These are phyloP conservation scores for Macquaria ambigua DNA, from an alignment of 2,113 vertebrate species.

Conservation along the genomic window DNA sequence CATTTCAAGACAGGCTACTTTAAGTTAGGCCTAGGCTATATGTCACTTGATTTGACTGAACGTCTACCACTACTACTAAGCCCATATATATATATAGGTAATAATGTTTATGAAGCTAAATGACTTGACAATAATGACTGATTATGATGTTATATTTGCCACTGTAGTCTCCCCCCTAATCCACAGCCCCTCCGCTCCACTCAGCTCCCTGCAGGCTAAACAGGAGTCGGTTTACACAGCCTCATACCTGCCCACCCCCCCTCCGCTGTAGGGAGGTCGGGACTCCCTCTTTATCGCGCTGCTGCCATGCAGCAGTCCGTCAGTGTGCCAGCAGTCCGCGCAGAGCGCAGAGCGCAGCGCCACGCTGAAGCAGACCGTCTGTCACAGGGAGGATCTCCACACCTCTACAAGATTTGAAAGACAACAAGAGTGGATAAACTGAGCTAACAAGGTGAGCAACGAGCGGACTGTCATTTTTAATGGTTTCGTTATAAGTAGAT, in stretches of 20 bases:
- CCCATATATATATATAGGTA: too few relatives aligned
- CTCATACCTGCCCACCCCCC: constrained; percentile 65
- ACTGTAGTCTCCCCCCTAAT: neutral
- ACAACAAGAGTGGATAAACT: constrained; percentile 39
- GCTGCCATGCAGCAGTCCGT: constrained; percentile 37
- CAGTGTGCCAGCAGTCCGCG: constrained; percentile 59
- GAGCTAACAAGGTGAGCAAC: constrained; percentile 52
- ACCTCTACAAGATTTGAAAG: constrained; percentile 36
- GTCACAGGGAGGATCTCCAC: constrained; percentile 20
- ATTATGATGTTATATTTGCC: constrained; percentile 26
- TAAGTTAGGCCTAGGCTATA: too few relatives aligned
- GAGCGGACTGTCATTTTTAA: neutral
- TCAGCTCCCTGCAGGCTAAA: constrained; percentile 38
- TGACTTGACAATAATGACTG: neutral
- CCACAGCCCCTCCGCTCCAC: neutral
- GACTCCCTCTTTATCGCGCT: constrained; percentile 50
- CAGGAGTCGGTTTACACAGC: constrained; percentile 72
- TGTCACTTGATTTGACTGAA: neutral
- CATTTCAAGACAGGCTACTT: neutral
- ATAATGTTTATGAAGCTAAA: neutral
- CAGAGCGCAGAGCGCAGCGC: constrained; percentile 61
- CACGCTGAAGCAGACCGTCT: constrained; percentile 34
- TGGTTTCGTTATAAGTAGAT: neutral
- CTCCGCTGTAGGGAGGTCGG: constrained; percentile 42
- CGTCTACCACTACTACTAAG: too few relatives aligned